These are phyloP conservation scores for Girardia tigrina DNA, from an alignment of 2,888 invertebrate genomes.

Conservation along the genomic window DNA sequence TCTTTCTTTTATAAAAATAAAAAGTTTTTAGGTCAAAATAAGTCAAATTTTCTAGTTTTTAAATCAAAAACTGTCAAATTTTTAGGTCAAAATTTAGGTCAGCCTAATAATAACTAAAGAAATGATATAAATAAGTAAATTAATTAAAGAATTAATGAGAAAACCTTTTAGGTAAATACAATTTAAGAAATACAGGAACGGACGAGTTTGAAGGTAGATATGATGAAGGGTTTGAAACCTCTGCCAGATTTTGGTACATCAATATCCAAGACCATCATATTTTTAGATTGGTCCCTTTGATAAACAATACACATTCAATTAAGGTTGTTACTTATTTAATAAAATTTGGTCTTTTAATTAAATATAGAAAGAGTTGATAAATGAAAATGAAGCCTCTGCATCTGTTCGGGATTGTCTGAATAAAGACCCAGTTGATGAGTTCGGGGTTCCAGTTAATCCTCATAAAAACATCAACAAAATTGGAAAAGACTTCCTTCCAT, in stretches of 20 bases:
- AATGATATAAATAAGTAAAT: too few relatives aligned
- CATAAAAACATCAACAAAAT: neutral
- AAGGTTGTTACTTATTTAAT: neutral
- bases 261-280: neutral
- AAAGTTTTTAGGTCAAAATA: too few relatives aligned
- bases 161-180: too few relatives aligned
- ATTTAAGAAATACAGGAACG: too few relatives aligned
- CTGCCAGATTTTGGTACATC: neutral
- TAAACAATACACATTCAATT: neutral
- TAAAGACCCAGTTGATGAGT: neutral
- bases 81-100: too few relatives aligned
- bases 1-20: too few relatives aligned
- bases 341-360: neutral
- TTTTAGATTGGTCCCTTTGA: neutral
- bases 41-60: too few relatives aligned
- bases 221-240: too few relatives aligned
- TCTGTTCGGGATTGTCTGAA: neutral
- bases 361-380: neutral
- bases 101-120: too few relatives aligned
- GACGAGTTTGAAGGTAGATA: too few relatives aligned
- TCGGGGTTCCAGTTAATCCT: neutral
- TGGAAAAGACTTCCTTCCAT: neutral
- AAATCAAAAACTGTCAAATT: too few relatives aligned
- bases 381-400: neutral
- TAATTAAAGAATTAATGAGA: too few relatives aligned